Evolutionary conservation across 2,113 vertebrate species (phyloP), one percentile per base, ranked within the genome.

Genomic region (Aspidoscelis tigris): DNA sequence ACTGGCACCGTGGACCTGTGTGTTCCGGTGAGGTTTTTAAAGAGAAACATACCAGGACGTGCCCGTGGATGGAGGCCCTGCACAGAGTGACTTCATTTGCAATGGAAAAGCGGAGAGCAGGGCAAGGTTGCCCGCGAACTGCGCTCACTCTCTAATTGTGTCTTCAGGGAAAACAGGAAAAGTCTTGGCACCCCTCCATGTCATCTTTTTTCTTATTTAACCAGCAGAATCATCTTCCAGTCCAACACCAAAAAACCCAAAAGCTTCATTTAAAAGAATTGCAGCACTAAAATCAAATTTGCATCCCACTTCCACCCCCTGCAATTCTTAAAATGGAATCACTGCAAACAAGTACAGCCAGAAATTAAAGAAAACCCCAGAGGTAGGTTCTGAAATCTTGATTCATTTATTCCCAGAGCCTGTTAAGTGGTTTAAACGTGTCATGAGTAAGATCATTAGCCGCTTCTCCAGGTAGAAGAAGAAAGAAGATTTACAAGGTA

Each of bases 381-480:
- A 92, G 91, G 89, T 76, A 73, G 2, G 0, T 81, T 61, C 18
- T 89, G 88, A 89, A 84, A 92, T 86, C 3, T 64, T 89, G 87
- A 88, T 91, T 93, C 87, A 93, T 94, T 93, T 92, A 91, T 93
- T 91, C 88, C 87, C 89, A 86, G 90, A 90, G 87, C 90, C 90
- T 89, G 90, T 87, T 85, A 93, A 93, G 91, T 87, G 84, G 86
- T 92, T 93, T 89, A 86, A 93, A 82, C 85, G 80, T 87, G 83
- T 90, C 90, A 70, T 81, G 89, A 84, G 88, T 89, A 91, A 89
- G 84, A 83, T 89, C 89, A 83, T 92, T 88, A 91, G 88, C 87
- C 90, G 87, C 91, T 86, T 84, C 88, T 18, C 78, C 75, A 77
- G 90, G 89, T 87, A 86, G 90, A 71, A 88, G 88, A 82, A 88